Base-by-base conservation (phyloP, 2,888 invertebrate species). In the Nasonovia ribisnigri region DNA sequence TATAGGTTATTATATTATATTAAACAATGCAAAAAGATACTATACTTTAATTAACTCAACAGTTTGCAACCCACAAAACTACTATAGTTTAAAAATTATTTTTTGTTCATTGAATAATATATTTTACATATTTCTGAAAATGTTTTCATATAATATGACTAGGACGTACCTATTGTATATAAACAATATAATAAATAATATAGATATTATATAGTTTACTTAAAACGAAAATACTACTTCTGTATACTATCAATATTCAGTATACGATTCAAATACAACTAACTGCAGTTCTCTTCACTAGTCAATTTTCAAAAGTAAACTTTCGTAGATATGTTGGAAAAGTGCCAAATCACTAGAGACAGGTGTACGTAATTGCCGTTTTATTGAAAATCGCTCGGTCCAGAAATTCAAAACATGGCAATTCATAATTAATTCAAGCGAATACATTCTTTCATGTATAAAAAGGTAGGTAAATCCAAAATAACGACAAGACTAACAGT, bases 331-430 rank as follows among this genome's bases (percentile, higher is more conserved):
- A 43, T 16, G 46, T 89, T 57, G 84, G 36, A 84, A 93, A 93
- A 90, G 43, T 89, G 89, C 89, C 57, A 93, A 92, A 93, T 57
- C 54, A 48, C 84, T 51, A 26, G n/a, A 43, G 57, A 90, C 84
- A 84, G 93, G 84, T 89, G 84, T 48, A 29, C 57, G 88, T 84
- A 90, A 89, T 93, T 93, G 84, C 16, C 48, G 57, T 93, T 90
- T 93, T 93, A 93, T 93, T 90, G 84, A 93, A 93, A 90, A 93
- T 48, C 36, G 46, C 57, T 88, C 5, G 57, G 84, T 36, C 46
- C 29, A n/a, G 43, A 67, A 88, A 88, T 77, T 67, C 54, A 43
- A 67, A 92, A 92, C 60, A 67, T 87, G 51, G 42, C 88, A 92
- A 36, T 4, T 24, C 88, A 51, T 88, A 51, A 67, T 42, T 67